phyloP scores from a whole-genome alignment of 2,888 invertebrate species.

The Sussaba pulchella region DNA sequence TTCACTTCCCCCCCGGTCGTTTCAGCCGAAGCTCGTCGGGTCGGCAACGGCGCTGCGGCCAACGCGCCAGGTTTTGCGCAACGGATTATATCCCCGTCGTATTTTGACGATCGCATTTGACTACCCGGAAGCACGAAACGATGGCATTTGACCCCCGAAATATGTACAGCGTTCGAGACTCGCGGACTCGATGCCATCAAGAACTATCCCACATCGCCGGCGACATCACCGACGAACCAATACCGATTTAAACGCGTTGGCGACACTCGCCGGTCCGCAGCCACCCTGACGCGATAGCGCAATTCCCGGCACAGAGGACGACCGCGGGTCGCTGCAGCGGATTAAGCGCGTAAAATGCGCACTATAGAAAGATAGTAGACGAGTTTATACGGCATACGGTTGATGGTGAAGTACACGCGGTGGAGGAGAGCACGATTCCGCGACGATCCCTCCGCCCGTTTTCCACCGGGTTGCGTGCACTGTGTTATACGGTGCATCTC shows the following conservation, averaged over 20 bases:
- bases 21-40: too few species aligned
- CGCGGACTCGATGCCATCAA: conserved; percentile 41
- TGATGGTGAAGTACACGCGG: background rate
- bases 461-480: conserved; percentile 38
- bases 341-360: conserved; percentile 22
- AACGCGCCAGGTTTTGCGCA: conserved; percentile 57
- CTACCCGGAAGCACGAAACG: conserved; percentile 36
- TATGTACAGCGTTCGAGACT: conserved; percentile 39
- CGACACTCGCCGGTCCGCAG: conserved; percentile 13
- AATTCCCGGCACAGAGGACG: conserved; percentile 16
- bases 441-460: too few species aligned
- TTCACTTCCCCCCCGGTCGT: conserved; percentile 19
- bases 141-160: conserved; percentile 57
- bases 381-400: conserved; percentile 25
- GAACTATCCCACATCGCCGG: conserved; percentile 21
- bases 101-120: conserved; percentile 66
- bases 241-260: background rate
- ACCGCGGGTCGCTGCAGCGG: conserved; percentile 33
- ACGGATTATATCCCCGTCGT: conserved; percentile 58
- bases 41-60: conserved; percentile 53
- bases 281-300: conserved; percentile 10
- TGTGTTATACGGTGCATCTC: conserved; percentile 66
- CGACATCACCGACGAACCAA: conserved; percentile 11
- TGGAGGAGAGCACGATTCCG: conserved; percentile 6
- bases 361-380: background rate